phyloP scores from a whole-genome alignment of 2,113 vertebrate species.

The Ceyx cyanopectus region DNA sequence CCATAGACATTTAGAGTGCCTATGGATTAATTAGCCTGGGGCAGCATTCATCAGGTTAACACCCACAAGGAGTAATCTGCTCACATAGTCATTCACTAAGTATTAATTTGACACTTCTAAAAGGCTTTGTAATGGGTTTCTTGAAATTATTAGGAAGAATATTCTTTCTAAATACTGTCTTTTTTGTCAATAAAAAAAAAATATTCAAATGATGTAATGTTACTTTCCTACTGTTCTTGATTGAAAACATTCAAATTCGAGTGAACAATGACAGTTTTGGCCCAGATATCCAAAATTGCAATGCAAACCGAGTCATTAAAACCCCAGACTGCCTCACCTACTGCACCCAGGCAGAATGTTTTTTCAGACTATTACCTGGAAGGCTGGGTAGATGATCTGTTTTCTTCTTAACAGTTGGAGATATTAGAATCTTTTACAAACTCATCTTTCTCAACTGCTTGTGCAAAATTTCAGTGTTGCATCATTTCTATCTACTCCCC shows the following conservation, averaged over 20 bases:
- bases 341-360: neutral
- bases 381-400: rapidly evolving
- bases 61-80: neutral
- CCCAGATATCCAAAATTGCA: neutral
- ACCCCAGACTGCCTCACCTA: neutral
- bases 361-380: neutral
- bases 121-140: neutral
- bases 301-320: neutral
- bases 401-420: neutral
- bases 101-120: neutral
- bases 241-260: neutral
- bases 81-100: neutral
- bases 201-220: neutral
- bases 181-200: neutral
- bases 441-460: neutral
- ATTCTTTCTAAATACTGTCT: neutral
- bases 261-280: neutral
- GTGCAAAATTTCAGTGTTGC: rapidly evolving
- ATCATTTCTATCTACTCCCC: neutral
- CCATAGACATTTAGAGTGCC: neutral
- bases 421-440: neutral
- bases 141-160: neutral
- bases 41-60: neutral
- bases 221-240: neutral
- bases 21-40: neutral